Conservation (phyloP, 2,888 invertebrate species). For the Caenorhabditis sinica region DNA sequence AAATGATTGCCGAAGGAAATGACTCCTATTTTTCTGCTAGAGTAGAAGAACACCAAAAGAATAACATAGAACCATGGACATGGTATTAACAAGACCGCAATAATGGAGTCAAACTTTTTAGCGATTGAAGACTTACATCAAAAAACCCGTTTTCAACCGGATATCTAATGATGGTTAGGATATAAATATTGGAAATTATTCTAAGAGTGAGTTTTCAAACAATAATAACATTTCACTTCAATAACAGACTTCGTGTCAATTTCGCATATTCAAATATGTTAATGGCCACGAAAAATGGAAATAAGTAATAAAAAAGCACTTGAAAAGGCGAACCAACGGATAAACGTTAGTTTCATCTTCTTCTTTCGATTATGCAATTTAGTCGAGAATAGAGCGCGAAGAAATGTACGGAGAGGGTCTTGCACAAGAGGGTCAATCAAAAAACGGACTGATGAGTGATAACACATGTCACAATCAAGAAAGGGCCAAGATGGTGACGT, state of each 20-base stretch:
- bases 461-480: neutral
- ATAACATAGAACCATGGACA: neutral
- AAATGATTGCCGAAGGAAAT: conserved; percentile 14
- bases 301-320: conserved; percentile 13
- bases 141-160: no score
- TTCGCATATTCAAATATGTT: conserved; percentile 10
- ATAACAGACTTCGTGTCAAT: neutral
- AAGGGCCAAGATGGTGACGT: neutral
- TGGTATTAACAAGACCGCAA: no score
- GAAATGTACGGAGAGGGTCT: neutral
- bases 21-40: neutral
- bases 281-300: conserved; percentile 1
- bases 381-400: neutral
- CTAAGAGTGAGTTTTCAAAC: no score
- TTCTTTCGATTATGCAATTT: conserved; percentile 35
- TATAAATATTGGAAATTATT: no score
- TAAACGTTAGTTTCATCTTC: conserved; percentile 16
- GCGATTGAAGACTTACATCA: no score
- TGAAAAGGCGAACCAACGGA: conserved; percentile 12
- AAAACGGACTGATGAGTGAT: neutral
- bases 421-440: neutral
- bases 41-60: neutral
- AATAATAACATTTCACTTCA: no score
- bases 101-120: no score
- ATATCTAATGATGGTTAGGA: no score